Evolutionary conservation across 1,140 invertebrate genomes (phyloP), one percentile per base, ranked within the genome.

Genomic region (Trigoniulus corallinus): DNA sequence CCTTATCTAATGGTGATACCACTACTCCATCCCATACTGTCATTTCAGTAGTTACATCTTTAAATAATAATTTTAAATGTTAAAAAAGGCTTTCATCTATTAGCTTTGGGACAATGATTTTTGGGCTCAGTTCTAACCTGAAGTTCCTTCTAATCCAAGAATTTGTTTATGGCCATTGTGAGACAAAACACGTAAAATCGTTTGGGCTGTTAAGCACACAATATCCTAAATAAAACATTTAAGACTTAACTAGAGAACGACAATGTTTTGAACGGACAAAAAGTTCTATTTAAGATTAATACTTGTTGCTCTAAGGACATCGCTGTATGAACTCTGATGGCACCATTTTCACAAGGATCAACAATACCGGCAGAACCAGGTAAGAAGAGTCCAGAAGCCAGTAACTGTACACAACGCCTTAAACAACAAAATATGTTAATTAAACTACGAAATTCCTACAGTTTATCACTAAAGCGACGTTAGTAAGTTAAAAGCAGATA

Each of bases 21-120:
- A 94, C 87, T 1, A 95, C 86, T 0, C 88, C 89, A 62, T 92
- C 81, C 88, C 88, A 95, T 7, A 94, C 85, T 23, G 85, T 72
- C 65, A 74, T 72, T 47, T 74, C 88, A 3, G 79, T 81, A 1
- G 85, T 82, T 56, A 88, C 81, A 44, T 44, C 42, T 44, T 7
- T 18, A 44, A 18, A 44, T 24, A 7, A 39, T 39, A 13, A n/a
- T n/a, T n/a, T n/a, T n/a, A n/a, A n/a, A n/a, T n/a, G n/a, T n/a
- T n/a, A n/a, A n/a, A n/a, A n/a, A n/a, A n/a, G n/a, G n/a, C n/a
- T n/a, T n/a, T n/a, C n/a, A n/a, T n/a, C n/a, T n/a, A n/a, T n/a
- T n/a, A n/a, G n/a, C n/a, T n/a, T n/a, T n/a, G n/a, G n/a, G n/a
- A n/a, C n/a, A n/a, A n/a, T n/a, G n/a, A n/a, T n/a, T n/a, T n/a